phyloP scores from a whole-genome alignment of 64 coral and sea anemone genomes.

The Anthopleura sola region DNA sequence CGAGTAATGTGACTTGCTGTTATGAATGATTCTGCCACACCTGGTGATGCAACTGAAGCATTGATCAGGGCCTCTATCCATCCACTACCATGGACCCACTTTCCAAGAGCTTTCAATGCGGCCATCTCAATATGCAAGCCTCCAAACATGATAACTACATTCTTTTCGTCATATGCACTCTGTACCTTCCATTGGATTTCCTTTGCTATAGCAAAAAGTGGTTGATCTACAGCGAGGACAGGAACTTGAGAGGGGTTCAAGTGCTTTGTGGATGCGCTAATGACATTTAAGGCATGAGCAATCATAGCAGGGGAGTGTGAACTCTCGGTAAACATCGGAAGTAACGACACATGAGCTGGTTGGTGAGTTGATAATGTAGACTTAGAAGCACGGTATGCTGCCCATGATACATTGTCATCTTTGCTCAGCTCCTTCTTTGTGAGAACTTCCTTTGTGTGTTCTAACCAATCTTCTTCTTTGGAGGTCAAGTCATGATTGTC shows the following conservation, averaged over 20 bases:
- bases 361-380: neutral
- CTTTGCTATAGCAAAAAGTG: neutral
- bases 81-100: too few species aligned
- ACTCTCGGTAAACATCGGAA: slow-evolving; percentile 48
- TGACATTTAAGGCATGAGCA: slow-evolving; percentile 24
- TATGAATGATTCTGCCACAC: too few species aligned
- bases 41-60: too few species aligned
- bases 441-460: neutral
- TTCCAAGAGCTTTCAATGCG: too few species aligned
- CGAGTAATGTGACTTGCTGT: too few species aligned
- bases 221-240: neutral
- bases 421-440: neutral
- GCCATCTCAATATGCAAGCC: too few species aligned
- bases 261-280: neutral
- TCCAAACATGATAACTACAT: too few species aligned
- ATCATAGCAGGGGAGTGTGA: slow-evolving; percentile 31
- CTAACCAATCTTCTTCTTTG: slow-evolving; percentile 13
- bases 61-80: too few species aligned
- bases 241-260: slow-evolving; percentile 13
- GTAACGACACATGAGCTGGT: slow-evolving; percentile 14
- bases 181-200: neutral
- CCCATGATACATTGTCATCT: slow-evolving; percentile 20
- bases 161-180: too few species aligned
- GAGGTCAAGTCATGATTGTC: too few species aligned
- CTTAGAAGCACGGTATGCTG: slow-evolving; percentile 40